These are phyloP conservation scores for Enchytraeus crypticus DNA, from an alignment of 2,888 invertebrate species.

Conservation along the genomic window DNA sequence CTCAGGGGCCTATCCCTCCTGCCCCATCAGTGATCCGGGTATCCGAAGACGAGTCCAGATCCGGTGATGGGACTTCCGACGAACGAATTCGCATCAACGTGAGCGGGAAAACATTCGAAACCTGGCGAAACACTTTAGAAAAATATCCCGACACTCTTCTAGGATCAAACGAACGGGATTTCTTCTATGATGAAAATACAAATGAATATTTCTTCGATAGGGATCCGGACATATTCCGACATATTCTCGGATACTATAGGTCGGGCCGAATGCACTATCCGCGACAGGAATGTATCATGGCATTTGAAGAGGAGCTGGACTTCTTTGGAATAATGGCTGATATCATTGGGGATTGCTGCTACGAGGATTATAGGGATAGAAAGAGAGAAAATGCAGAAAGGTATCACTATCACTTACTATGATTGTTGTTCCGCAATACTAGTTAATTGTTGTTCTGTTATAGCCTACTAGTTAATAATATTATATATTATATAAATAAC, in stretches of 20 bases:
- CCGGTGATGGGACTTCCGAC: conserved; percentile 84
- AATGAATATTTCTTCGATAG: conserved; percentile 99
- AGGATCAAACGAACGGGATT: conserved; percentile 92
- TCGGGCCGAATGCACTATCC: conserved; percentile 97
- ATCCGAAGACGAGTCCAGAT: conserved; percentile 51
- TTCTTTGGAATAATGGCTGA: conserved; percentile 97
- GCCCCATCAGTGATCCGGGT: conserved; percentile 57
- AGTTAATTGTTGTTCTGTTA: too few relatives aligned
- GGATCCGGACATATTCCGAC: conserved; percentile 93
- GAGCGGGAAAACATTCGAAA: conserved; percentile 84
- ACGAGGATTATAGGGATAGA: conserved; percentile 97
- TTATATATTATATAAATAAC: too few relatives aligned
- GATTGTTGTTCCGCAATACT: too few relatives aligned
- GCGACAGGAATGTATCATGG: conserved; percentile 95
- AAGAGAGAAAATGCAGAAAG: conserved; percentile 97
- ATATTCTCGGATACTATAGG: conserved; percentile 95
- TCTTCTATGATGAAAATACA: conserved; percentile 69
- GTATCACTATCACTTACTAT: too few relatives aligned
- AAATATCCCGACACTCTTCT: conserved; percentile 97
- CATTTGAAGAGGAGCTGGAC: conserved; percentile 96
- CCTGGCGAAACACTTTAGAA: conserved; percentile 97
- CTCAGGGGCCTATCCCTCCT: conserved; percentile 92
- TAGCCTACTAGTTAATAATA: too few relatives aligned
- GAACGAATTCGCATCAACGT: conserved; percentile 87
- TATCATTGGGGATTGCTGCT: conserved; percentile 96